A percentile compares a stretch with the other conserved stretches of the same genome.
Conservation (phyloP, 2,113 vertebrate species). For the cattle (Bos taurus) region DNA sequence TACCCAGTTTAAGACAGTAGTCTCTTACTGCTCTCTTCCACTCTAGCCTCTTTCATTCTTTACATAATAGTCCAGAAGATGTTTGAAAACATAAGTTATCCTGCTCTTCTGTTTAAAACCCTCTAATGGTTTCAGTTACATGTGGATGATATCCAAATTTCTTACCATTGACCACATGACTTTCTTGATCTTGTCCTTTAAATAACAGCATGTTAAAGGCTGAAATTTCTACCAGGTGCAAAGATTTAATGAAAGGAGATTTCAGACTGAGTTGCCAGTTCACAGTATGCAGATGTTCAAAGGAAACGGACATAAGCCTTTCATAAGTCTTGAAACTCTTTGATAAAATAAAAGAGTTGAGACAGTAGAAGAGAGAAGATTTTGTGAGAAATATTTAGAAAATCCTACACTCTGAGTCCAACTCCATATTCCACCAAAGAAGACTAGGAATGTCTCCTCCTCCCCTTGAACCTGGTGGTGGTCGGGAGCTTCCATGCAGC, state of each 20-base stretch:
- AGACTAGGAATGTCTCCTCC: background rate
- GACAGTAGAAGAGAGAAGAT: background rate
- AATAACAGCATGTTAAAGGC: background rate
- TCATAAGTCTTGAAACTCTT: background rate
- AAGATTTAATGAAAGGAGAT: background rate
- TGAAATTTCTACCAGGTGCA: background rate
- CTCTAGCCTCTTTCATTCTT: background rate
- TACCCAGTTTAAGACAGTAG: rapidly evolving
- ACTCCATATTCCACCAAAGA: background rate
- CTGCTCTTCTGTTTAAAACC: background rate
- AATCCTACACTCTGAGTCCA: background rate
- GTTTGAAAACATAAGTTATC: background rate
- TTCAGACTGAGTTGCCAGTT: background rate
- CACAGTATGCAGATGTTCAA: background rate
- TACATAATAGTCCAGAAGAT: background rate
- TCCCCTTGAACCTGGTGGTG: background rate
- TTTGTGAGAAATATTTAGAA: background rate
- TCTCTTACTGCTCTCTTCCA: background rate
- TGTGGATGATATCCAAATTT: background rate
- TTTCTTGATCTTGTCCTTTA: background rate
- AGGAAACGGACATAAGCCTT: background rate
- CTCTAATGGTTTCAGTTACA: background rate
- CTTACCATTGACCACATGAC: background rate
- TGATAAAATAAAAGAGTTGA: background rate
- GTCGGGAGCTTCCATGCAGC: background rate